A percentile compares a stretch with the other conserved stretches of the same genome.
These are phyloP conservation scores for Istiophorus platypterus DNA, from an alignment of 2,113 vertebrate genomes.

Conservation along the genomic window DNA sequence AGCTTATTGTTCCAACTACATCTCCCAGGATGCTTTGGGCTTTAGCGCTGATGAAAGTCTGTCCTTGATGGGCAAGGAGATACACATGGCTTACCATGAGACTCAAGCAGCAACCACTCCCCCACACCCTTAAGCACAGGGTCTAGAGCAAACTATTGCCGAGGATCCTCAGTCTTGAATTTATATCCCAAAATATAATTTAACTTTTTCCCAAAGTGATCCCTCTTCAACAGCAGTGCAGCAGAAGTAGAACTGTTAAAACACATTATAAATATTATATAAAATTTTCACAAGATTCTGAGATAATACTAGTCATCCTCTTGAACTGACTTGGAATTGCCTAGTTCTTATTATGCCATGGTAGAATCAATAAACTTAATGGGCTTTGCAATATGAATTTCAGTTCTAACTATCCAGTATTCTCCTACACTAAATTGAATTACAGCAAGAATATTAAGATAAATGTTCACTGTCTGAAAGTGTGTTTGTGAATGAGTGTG, in stretches of 20 bases:
- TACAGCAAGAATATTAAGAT: constrained; percentile 1
- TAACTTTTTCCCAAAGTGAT: not conserved
- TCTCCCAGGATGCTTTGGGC: constrained; percentile 62
- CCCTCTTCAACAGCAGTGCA: not conserved
- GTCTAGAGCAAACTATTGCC: not conserved
- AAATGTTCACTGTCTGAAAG: not conserved
- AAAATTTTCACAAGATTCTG: no score
- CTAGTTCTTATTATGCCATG: not conserved
- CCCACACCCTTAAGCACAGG: not conserved
- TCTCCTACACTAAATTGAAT: not conserved
- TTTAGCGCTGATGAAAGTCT: constrained; percentile 14
- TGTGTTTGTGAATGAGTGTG: not conserved
- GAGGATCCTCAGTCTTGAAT: not conserved
- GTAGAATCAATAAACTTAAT: not conserved
- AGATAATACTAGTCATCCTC: not conserved
- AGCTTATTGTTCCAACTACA: constrained; percentile 43
- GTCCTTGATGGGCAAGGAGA: constrained; percentile 37
- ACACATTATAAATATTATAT: not conserved
- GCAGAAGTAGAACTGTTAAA: not conserved
- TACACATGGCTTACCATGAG: constrained; percentile 10
- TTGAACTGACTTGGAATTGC: not conserved
- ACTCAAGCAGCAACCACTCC: constrained; percentile 3
- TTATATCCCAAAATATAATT: not conserved
- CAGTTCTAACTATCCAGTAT: not conserved
- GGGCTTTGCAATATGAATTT: not conserved